A percentile compares a stretch with the other conserved stretches of the same genome.
These are phyloP conservation scores for Rhinatrema bivittatum DNA, from an alignment of 2,797 vertebrate genomes.

Conservation along the genomic window DNA sequence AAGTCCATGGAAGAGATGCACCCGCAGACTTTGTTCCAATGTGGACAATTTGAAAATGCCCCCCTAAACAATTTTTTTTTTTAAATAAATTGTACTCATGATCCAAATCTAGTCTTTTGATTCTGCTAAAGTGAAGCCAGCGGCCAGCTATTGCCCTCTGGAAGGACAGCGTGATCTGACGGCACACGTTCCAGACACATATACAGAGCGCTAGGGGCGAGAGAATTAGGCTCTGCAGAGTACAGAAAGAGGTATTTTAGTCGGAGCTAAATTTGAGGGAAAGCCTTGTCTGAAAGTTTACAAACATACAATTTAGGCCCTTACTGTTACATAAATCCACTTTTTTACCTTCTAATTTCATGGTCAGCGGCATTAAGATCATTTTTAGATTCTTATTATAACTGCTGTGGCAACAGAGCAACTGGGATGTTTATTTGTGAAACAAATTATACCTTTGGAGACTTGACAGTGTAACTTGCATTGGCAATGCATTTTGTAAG, in stretches of 20 bases:
- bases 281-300: conserved; percentile 58
- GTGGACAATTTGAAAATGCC: too few species aligned
- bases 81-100: too few species aligned
- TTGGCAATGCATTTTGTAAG: conserved; percentile 36
- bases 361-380: conserved; percentile 64
- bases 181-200: conserved; percentile 6
- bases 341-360: conserved; percentile 79
- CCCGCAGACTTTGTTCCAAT: too few species aligned
- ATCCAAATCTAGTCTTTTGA: too few species aligned
- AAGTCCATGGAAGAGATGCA: too few species aligned
- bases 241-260: conserved; percentile 38
- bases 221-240: conserved; percentile 23
- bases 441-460: conserved; percentile 53
- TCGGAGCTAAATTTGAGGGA: conserved; percentile 61
- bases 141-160: too few species aligned
- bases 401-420: conserved; percentile 39
- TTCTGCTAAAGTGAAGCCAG: too few species aligned
- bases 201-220: conserved; percentile 13
- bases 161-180: conserved; percentile 18
- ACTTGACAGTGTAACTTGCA: conserved; percentile 52
- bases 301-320: conserved; percentile 64
- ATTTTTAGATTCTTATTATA: conserved; percentile 65
- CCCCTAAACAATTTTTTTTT: too few species aligned
- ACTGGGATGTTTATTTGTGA: conserved; percentile 72
- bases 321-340: conserved; percentile 70